Evolutionary conservation across 2,797 vertebrate species (phyloP).

Genomic region (Coreius guichenoti): DNA sequence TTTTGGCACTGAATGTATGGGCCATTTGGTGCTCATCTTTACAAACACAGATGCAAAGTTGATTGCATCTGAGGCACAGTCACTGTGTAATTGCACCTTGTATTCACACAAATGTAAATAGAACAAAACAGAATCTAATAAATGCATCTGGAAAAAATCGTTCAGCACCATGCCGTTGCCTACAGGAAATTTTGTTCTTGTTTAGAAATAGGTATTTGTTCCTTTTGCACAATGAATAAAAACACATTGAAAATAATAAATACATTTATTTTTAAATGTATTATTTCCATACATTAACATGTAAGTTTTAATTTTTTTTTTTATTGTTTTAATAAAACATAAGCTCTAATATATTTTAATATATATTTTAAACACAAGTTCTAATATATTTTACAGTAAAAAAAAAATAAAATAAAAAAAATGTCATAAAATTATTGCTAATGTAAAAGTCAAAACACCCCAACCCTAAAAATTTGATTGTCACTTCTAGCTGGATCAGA

Average conservation of each 20-base stretch:
- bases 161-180: background rate
- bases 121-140: slow-evolving; percentile 2
- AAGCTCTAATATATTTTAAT: background rate
- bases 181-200: background rate
- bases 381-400: background rate
- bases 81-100: slow-evolving; percentile 11
- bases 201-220: background rate
- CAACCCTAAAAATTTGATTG: background rate
- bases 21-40: background rate
- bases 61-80: background rate
- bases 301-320: background rate
- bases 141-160: slow-evolving; percentile 4
- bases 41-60: background rate
- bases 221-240: background rate
- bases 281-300: background rate
- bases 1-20: slow-evolving; percentile 7
- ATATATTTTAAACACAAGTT: no score
- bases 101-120: slow-evolving; percentile 11
- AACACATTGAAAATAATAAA: background rate
- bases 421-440: background rate
- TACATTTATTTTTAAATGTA: no score
- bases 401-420: accelerated
- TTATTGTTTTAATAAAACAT: background rate
- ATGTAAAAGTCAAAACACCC: background rate
- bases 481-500: background rate